Percentiles rank a stretch among this genome's conserved stretches.
Evolutionary conservation across 1,140 invertebrate genomes (phyloP).

Genomic region (Drosophila baimaii): DNA sequence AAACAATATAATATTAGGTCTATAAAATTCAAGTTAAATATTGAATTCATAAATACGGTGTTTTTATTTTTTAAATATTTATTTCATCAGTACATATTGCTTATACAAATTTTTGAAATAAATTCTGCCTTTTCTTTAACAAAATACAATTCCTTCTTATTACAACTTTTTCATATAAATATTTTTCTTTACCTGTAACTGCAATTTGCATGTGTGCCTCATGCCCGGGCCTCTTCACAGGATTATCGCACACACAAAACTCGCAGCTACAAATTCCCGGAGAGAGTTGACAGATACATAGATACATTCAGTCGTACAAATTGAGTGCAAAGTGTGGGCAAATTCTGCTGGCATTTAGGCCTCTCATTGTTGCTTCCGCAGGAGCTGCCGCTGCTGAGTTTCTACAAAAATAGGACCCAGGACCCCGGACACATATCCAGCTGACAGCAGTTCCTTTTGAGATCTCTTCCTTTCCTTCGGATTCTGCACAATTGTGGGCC

Average conservation of each 20-base stretch:
- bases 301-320: conserved; percentile 37
- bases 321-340: conserved; percentile 73
- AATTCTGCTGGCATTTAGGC: conserved; percentile 60
- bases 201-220: conserved; percentile 58
- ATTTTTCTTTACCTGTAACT: conserved; percentile 47
- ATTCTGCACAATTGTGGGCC: conserved; percentile 73
- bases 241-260: conserved; percentile 38
- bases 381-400: conserved; percentile 33
- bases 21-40: no score
- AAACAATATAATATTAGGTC: no score
- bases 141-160: background rate
- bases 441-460: conserved; percentile 29
- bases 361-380: conserved; percentile 67
- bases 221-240: conserved; percentile 2
- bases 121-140: no score
- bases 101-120: no score
- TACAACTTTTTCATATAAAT: background rate
- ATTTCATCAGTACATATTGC: no score
- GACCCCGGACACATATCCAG: conserved; percentile 23
- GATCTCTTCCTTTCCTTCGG: conserved; percentile 7
- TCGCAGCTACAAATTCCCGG: conserved; percentile 9
- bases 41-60: background rate
- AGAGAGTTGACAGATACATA: conserved; percentile 15
- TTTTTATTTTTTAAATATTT: background rate
- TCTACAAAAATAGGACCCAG: conserved; percentile 28